Percentiles rank a stretch among this genome's conserved stretches.
Conservation (phyloP, 2,888 invertebrate species). For the Drosophila falleni region DNA sequence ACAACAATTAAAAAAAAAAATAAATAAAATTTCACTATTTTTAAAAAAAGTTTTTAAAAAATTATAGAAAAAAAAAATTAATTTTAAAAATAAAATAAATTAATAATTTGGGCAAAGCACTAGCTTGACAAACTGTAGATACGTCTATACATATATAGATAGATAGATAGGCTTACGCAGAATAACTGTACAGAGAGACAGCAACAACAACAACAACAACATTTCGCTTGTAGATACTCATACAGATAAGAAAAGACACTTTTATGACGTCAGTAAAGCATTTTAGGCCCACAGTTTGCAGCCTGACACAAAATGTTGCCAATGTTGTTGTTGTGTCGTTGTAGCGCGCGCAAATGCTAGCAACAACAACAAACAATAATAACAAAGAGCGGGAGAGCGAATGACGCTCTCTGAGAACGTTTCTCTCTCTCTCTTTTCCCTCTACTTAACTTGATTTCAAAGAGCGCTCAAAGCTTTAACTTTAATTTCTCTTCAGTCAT, state of each 20-base stretch:
- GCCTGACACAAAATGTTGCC: conserved; percentile 61
- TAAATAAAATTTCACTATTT: too few species aligned
- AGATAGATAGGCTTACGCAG: conserved; percentile 36
- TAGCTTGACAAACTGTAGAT: too few species aligned
- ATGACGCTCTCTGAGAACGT: neutral
- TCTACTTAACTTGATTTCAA: neutral
- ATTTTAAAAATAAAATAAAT: too few species aligned
- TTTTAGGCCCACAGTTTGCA: conserved; percentile 72
- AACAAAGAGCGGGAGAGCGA: conserved; percentile 42
- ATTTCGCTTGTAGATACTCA: conserved; percentile 71
- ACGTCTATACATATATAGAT: neutral
- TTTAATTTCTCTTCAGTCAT: conserved; percentile 12
- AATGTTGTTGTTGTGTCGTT: conserved; percentile 23
- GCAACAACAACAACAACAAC: conserved; percentile 36
- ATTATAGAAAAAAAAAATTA: too few species aligned
- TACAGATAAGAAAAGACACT: conserved; percentile 79
- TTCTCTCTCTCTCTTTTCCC: conserved; percentile 27
- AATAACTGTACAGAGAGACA: conserved; percentile 48
- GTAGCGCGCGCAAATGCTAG: conserved; percentile 69
- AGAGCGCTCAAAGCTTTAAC: conserved; percentile 42
- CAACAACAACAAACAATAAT: conserved; percentile 56
- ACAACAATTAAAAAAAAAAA: too few species aligned
- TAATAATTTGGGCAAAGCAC: too few species aligned
- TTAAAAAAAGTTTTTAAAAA: too few species aligned
- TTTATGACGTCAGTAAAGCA: conserved; percentile 79